Conservation (phyloP, 2,888 invertebrate genomes). For the Andrena haemorrhoa region DNA sequence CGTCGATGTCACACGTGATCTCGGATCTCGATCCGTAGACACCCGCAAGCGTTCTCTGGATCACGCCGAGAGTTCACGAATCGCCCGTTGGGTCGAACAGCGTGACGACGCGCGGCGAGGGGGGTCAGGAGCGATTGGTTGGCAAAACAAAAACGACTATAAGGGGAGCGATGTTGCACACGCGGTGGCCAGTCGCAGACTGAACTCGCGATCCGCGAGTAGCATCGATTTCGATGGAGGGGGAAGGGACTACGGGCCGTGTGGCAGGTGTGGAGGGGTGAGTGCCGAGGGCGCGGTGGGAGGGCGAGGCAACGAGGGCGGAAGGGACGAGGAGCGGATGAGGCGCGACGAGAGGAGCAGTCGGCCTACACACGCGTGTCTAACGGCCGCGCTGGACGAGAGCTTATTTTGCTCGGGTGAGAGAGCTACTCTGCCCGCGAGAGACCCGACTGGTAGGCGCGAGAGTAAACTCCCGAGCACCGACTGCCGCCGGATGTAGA, state of each 20-base stretch:
- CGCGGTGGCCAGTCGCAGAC: slow-evolving; percentile 80
- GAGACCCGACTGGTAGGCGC: slow-evolving; percentile 33
- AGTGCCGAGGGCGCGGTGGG: slow-evolving; percentile 37
- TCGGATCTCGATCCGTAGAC: neutral
- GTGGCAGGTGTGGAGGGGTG: slow-evolving; percentile 43
- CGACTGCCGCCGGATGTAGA: slow-evolving; percentile 26
- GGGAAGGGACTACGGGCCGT: slow-evolving; percentile 74
- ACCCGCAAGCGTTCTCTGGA: neutral
- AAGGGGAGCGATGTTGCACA: slow-evolving; percentile 70
- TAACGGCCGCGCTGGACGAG: slow-evolving; percentile 45
- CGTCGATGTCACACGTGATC: slow-evolving; percentile 54
- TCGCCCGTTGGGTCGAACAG: too few relatives aligned
- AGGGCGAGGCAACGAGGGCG: slow-evolving; percentile 58
- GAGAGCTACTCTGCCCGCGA: slow-evolving; percentile 42
- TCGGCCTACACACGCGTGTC: slow-evolving; percentile 60
- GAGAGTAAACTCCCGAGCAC: slow-evolving; percentile 33
- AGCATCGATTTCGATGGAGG: slow-evolving; percentile 81
- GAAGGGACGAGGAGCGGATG: slow-evolving; percentile 55
- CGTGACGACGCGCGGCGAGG: neutral
- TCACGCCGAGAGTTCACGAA: neutral
- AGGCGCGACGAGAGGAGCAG: slow-evolving; percentile 65
- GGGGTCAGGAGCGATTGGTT: neutral
- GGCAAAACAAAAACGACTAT: slow-evolving; percentile 36
- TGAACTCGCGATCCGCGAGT: slow-evolving; percentile 80
- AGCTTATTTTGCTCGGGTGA: slow-evolving; percentile 50